Conservation (phyloP, 2,113 vertebrate species). For the Erythrolamprus reginae region DNA sequence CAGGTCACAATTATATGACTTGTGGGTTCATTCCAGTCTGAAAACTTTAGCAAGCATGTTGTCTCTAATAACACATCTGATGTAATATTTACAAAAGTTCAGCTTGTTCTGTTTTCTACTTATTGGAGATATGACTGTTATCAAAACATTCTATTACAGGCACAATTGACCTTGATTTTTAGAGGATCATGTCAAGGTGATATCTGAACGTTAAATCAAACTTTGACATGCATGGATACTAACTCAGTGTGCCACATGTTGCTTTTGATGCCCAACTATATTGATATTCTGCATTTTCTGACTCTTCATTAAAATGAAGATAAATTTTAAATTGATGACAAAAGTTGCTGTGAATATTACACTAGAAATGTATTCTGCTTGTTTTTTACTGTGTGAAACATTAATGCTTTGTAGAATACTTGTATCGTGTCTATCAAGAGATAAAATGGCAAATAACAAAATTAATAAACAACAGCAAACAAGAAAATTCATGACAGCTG, state of each 20-base stretch:
- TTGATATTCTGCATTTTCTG: slow-evolving; percentile 7
- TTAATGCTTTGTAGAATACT: background rate
- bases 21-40: slow-evolving; percentile 44
- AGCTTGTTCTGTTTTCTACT: slow-evolving; percentile 35
- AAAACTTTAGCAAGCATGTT: slow-evolving; percentile 73
- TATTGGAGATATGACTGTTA: slow-evolving; percentile 37
- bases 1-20: slow-evolving; percentile 53
- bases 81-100: slow-evolving; percentile 68
- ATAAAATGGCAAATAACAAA: background rate
- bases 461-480: background rate
- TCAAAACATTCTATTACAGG: slow-evolving; percentile 43
- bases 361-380: background rate
- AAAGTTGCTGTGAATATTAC: background rate
- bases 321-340: background rate
- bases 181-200: slow-evolving; percentile 22
- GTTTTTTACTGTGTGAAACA: background rate
- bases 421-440: background rate
- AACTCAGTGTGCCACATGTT: background rate
- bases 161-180: slow-evolving; percentile 31
- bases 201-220: background rate
- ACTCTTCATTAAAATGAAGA: background rate
- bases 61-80: slow-evolving; percentile 59
- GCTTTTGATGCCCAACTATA: background rate
- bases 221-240: background rate
- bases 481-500: background rate